Percentiles rank a stretch among this genome's conserved stretches.
These are phyloP conservation scores for Platalea minor DNA, from an alignment of 2,797 vertebrate genomes.

Conservation along the genomic window DNA sequence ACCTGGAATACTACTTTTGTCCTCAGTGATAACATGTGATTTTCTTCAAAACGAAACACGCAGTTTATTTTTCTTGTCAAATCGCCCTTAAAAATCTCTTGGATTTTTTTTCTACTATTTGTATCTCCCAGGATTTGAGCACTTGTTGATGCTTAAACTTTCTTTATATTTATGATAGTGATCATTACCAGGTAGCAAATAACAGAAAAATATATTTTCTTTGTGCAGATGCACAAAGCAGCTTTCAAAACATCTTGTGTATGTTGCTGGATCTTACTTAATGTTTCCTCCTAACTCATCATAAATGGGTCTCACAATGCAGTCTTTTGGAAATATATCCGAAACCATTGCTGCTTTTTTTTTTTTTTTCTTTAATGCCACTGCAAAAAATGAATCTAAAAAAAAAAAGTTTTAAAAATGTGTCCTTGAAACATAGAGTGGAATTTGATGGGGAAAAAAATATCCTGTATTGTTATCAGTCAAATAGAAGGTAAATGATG, in stretches of 20 bases:
- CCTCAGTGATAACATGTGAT: not conserved
- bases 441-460: not conserved
- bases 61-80: not conserved
- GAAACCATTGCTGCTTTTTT: not conserved
- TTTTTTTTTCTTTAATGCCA: not conserved
- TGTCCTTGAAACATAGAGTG: not conserved
- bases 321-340: not conserved
- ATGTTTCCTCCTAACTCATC: not conserved
- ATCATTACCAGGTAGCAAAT: not conserved
- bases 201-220: not conserved
- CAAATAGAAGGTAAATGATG: not conserved
- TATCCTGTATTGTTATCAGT: not conserved
- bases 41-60: not conserved
- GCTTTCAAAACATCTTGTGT: not conserved
- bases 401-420: not conserved
- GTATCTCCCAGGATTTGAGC: not conserved
- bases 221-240: not conserved
- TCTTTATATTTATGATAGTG: not conserved
- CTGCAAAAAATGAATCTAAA: not conserved
- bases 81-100: not conserved
- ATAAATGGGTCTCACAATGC: not conserved
- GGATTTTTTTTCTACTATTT: not conserved
- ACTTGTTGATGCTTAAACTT: not conserved
- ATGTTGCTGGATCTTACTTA: not conserved
- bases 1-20: not conserved